phyloP scores from a whole-genome alignment of 2,113 vertebrate genomes.

The Trematomus loennbergii region DNA sequence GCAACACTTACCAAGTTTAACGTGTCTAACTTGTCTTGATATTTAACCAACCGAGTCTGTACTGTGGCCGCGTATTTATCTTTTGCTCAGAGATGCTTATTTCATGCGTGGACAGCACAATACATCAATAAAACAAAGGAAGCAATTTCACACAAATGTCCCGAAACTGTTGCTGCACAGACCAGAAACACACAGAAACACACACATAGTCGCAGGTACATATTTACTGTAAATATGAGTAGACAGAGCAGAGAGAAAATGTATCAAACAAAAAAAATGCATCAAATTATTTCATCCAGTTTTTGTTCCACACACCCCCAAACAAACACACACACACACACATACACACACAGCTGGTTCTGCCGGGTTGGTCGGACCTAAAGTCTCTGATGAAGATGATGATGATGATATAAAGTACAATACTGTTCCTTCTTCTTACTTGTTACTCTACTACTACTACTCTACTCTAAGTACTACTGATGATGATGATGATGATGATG shows the following conservation, averaged over 20 bases:
- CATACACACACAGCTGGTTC: conserved; percentile 40
- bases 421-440: conserved; percentile 86
- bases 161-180: conserved; percentile 46
- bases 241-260: conserved; percentile 45
- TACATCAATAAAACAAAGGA: conserved; percentile 42
- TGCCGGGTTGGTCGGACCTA: conserved; percentile 64
- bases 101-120: conserved; percentile 68
- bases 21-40: conserved; percentile 49
- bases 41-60: conserved; percentile 54
- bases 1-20: conserved; percentile 42
- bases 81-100: conserved; percentile 60
- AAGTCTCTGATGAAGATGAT: conserved; percentile 72
- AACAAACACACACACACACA: background rate
- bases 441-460: conserved; percentile 83
- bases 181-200: conserved; percentile 35
- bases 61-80: conserved; percentile 53
- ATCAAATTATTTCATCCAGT: conserved; percentile 16
- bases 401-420: conserved; percentile 81
- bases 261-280: conserved; percentile 51
- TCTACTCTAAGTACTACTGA: conserved; percentile 84
- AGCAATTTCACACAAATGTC: conserved; percentile 74
- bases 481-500: conserved; percentile 74
- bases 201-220: conserved; percentile 46
- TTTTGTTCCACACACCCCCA: background rate
- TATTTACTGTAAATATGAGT: conserved; percentile 73